These are phyloP conservation scores for Neoaliturus tenellus DNA, from an alignment of 2,888 invertebrate species.

Conservation along the genomic window DNA sequence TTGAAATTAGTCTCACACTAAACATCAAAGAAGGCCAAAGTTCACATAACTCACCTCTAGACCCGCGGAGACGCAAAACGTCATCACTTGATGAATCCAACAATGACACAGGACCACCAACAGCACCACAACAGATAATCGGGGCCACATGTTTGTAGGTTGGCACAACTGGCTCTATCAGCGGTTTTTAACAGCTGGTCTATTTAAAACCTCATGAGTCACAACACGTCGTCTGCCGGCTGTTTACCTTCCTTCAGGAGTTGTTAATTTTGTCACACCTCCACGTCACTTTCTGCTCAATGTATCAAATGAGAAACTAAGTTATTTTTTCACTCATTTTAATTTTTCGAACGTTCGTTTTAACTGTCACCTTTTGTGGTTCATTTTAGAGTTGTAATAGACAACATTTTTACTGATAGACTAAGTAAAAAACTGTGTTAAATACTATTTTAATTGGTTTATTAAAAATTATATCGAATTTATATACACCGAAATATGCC, in stretches of 20 bases:
- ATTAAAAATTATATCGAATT: no score
- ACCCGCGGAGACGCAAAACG: background rate
- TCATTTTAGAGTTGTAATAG: no score
- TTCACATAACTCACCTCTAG: background rate
- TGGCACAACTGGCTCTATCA: background rate
- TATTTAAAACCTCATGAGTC: constrained; percentile 10
- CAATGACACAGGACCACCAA: background rate
- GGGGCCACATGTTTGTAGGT: constrained; percentile 19
- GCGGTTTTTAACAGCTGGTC: constrained; percentile 10
- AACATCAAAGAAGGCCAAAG: background rate
- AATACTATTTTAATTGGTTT: no score
- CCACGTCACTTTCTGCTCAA: background rate
- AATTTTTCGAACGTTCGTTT: no score
- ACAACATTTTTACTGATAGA: no score
- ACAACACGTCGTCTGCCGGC: background rate
- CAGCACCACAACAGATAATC: constrained; percentile 6
- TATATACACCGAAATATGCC: no score
- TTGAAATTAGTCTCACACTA: no score
- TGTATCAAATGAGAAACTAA: no score
- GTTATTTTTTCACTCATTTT: no score
- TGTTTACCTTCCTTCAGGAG: constrained; percentile 14
- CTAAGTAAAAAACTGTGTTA: no score
- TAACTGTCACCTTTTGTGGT: no score
- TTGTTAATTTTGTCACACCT: background rate
- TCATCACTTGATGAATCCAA: background rate